Evolutionary conservation across 1,140 invertebrate species (phyloP).

Genomic region (Homarus americanus): DNA sequence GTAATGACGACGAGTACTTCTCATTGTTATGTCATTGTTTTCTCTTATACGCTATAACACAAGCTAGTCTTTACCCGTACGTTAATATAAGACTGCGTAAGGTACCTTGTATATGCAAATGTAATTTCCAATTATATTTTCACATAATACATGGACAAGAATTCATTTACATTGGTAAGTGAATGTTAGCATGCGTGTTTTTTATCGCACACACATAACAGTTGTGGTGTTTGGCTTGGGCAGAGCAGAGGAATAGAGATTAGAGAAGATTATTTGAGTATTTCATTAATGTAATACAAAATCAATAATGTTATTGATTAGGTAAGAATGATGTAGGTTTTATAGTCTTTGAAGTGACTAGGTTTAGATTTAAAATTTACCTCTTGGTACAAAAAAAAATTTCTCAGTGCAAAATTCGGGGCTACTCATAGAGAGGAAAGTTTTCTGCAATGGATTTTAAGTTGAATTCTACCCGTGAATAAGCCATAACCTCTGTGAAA

Average conservation of each 20-base stretch:
- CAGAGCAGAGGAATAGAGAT: constrained; percentile 12
- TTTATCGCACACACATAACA: constrained; percentile 44
- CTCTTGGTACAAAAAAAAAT: not conserved
- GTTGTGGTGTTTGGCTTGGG: constrained; percentile 36
- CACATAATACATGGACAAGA: constrained; percentile 60
- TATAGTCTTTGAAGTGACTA: not conserved
- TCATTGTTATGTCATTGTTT: constrained; percentile 52
- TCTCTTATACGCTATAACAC: constrained; percentile 49
- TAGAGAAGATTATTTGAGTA: not conserved
- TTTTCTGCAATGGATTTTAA: not conserved
- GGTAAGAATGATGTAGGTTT: not conserved
- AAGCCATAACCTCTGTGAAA: not conserved
- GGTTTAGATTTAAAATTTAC: not conserved
- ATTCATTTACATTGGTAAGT: constrained; percentile 63
- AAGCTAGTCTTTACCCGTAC: constrained; percentile 59
- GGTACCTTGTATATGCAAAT: constrained; percentile 73
- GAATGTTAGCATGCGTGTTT: constrained; percentile 58
- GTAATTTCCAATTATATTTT: constrained; percentile 72
- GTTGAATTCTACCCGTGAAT: not conserved
- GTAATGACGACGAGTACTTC: constrained; percentile 44
- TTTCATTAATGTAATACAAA: not conserved
- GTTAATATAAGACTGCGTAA: constrained; percentile 63
- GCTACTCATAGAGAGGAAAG: not conserved
- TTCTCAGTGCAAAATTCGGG: not conserved
- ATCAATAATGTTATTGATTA: not conserved